Base-by-base conservation (phyloP, 2,888 invertebrate species). In the Amiota communis region DNA sequence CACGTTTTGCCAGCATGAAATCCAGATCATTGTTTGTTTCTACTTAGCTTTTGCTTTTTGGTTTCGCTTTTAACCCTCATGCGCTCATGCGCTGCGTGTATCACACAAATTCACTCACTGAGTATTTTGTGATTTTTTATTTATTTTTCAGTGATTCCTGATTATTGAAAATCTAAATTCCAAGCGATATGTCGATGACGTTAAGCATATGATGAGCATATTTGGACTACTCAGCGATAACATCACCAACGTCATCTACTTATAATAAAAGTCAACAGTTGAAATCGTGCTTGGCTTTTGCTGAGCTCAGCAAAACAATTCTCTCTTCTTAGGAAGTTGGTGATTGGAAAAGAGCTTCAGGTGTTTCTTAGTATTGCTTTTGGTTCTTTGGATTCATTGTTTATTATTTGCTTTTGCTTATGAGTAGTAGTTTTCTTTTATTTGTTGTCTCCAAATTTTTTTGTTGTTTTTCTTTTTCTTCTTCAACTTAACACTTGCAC, bases 131-230 rank as follows among this genome's bases (percentile, higher is more conserved):
- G 64, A n/a, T 13, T 64, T 57, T n/a, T 51, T 83, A 83, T 85
- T 83, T 83, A 85, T 81, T 83, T 84, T 82, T 85, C 84, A 85
- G 80, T 85, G 79, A 85, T 85, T 84, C 80, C 81, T 83, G 83
- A 83, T 83, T 83, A 83, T 83, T 85, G 83, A 83, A 83, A 83
- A 83, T 82, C 82, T 80, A 83, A 85, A 83, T 83, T 83, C 83
- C 63, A 76, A 68, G 71, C 76, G 83, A 75, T n/a, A n/a, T 78
- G 74, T 75, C 69, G 46, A 47, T 47, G 57, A 64, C 56, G 71
- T 11, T 72, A 49, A 53, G 65, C 48, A 65, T 65, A 65, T 65
- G 65, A 48, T 65, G 65, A 48, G 65, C 65, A 17, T 59, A 20
- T 15, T 17, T 59, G n/a, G 59, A 15, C 57, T 13, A n/a, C n/a